Evolutionary conservation across 2,113 vertebrate species (phyloP).

Genomic region (Pelmatolapia mariae): DNA sequence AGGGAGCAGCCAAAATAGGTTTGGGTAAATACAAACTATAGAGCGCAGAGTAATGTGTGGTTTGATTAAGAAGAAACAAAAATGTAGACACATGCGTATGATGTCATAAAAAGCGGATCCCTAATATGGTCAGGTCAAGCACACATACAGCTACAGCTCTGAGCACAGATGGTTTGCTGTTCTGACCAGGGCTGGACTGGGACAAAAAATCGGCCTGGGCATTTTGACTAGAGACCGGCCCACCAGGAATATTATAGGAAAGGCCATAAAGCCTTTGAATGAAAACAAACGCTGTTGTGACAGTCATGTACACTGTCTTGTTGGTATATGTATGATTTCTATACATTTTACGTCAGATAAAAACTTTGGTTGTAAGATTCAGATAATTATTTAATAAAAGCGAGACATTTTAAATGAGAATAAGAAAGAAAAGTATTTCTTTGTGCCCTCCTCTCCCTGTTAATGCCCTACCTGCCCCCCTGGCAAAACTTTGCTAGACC

Average conservation of each 20-base stretch:
- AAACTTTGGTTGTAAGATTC: not conserved
- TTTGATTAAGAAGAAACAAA: not conserved
- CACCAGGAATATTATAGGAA: not conserved
- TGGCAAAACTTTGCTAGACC: accelerated
- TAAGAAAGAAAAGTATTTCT: not conserved
- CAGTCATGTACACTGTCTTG: not conserved
- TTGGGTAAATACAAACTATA: not conserved
- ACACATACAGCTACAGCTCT: not conserved
- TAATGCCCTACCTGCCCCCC: accelerated
- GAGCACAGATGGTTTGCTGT: not conserved
- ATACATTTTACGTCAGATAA: not conserved
- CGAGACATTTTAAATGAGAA: accelerated
- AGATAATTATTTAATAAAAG: not conserved
- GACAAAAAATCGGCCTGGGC: not conserved
- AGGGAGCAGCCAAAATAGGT: not conserved
- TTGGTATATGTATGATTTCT: not conserved
- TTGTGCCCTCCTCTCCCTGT: accelerated
- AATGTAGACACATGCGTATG: not conserved
- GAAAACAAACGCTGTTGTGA: not conserved
- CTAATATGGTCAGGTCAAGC: not conserved
- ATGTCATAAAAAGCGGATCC: not conserved
- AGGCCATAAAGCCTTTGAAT: not conserved
- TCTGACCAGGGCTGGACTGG: not conserved
- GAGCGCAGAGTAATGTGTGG: not conserved
- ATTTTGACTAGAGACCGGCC: not conserved